Percentiles rank a stretch among this genome's conserved stretches.
Evolutionary conservation across 2,888 invertebrate genomes (phyloP).

Genomic region (Limulus polyphemus): DNA sequence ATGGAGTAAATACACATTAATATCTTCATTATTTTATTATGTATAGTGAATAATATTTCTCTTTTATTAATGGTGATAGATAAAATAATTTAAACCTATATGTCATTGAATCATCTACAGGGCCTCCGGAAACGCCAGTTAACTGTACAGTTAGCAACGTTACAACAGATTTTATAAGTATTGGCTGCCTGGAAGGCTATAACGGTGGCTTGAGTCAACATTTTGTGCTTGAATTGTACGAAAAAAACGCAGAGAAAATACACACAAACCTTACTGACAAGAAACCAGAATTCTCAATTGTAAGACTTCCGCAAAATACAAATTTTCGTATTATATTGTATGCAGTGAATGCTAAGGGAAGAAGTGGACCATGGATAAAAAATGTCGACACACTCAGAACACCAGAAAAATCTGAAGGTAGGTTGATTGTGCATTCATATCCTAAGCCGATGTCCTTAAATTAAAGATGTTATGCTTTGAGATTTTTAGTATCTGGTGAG

Average conservation of each 20-base stretch:
- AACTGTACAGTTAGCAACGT: conserved; percentile 79
- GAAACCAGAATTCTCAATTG: conserved; percentile 45
- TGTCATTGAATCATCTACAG: conserved; percentile 42
- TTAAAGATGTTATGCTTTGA: too few relatives aligned
- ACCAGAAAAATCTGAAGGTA: too few relatives aligned
- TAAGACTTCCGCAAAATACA: conserved; percentile 61
- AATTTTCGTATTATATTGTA: conserved; percentile 66
- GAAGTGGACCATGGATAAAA: conserved; percentile 21
- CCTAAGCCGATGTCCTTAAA: too few relatives aligned
- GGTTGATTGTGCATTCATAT: too few relatives aligned
- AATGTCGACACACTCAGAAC: conserved; percentile 6
- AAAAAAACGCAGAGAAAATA: conserved; percentile 15
- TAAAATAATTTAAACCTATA: neutral
- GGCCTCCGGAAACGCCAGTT: conserved; percentile 71
- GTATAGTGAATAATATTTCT: too few relatives aligned
- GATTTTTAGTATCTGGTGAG: too few relatives aligned
- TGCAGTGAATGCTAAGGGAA: conserved; percentile 65
- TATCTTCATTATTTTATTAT: too few relatives aligned
- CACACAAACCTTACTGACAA: conserved; percentile 20
- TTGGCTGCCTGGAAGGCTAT: conserved; percentile 75
- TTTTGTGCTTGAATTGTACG: conserved; percentile 60
- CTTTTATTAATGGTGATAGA: neutral
- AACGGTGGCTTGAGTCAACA: conserved; percentile 78
- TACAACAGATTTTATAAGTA: conserved; percentile 65
- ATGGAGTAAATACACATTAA: too few relatives aligned